Base-by-base conservation (phyloP, 2,113 vertebrate genomes). In the Danionella cerebrum region DNA sequence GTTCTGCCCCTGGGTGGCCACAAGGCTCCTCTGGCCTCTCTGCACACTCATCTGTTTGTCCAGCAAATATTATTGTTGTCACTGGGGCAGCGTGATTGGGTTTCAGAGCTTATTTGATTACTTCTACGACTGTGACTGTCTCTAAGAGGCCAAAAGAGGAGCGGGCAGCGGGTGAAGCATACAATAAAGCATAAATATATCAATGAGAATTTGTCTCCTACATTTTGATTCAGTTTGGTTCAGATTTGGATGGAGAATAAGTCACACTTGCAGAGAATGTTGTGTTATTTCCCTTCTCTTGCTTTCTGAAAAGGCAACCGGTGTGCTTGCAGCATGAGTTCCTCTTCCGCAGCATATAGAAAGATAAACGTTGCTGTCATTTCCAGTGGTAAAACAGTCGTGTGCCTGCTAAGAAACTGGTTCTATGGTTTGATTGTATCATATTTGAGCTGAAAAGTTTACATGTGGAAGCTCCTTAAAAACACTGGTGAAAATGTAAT, bases 1-100 rank as follows among this genome's bases (percentile, higher is more conserved):
- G 53, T 64, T 55, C 33, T 74, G 36, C 73, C 79, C 76, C 71
- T 89, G 86, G 86, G 87, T 87, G 87, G 85, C 80, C 87, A 82
- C 52, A 22, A 16, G 36, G 11, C 29, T 55, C 52, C 54, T 72
- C 73, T 77, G 65, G 82, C 78, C 77, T 73, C 66, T 70, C 62
- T 14, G 33, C 59, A 73, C 71, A 64, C 66, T 57, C 50, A 85
- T 87, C 78, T 84, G 68, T 82, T 82, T 83, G 81, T 83, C 80
- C 76, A 75, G 78, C 81, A 78, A 83, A 78, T 52, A 41, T 67
- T 76, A 69, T 77, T 50, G 69, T 83, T 84, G 80, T 82, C 78
- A 64, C 72, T 76, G 47, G 70, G 72, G 77, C 79, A 72, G 60
- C 31, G 73, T 78, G 80, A 78, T 75, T 47, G 70, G 77, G 82